Evolutionary conservation across 2,113 vertebrate genomes (phyloP), one percentile per base, ranked within the genome.

Genomic region (Xyliphius kryptos): DNA sequence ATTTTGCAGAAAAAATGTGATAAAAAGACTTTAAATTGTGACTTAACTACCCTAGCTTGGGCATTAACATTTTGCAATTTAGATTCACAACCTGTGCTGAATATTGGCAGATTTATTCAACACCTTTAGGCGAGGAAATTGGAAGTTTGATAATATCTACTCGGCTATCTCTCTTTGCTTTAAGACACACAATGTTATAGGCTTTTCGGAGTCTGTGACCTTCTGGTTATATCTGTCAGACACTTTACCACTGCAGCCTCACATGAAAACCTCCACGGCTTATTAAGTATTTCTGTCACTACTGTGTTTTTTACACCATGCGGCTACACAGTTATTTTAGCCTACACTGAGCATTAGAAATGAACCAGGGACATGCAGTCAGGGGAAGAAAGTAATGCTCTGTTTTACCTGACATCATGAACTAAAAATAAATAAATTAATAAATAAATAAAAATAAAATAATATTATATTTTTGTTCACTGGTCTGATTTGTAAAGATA

Each of bases 101-200:
- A 63, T 43, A 56, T 66, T 51, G 19, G 20, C n/a, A 50, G 63
- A n/a, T 51, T 51, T 51, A 15, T 17, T 11, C 17, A 51, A 46
- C 19, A 37, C 32, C 32, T 46, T 64, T 40, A 54, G 44, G 46
- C 5, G 1, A 36, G 53, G 44, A 65, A 56, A 21, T 38, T 49
- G 22, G 8, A 48, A 37, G 44, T 56, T 66, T 49, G 38, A 66
- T 49, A 41, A 38, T n/a, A 56, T 65, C 13, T 56, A 56, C 9
- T 9, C 44, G 38, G 13, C 19, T 40, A 6, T 58, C n/a, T n/a
- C n/a, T 19, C 4, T 7, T 32, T 37, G 12, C 44, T 22, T 50
- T 26, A 14, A 1, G 1, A 57, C 10, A 15, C 32, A 50, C 11
- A n/a, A n/a, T n/a, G n/a, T n/a, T n/a, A n/a, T n/a, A n/a, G n/a